A percentile compares a stretch with the other conserved stretches of the same genome.
These are phyloP conservation scores for Luperina testacea DNA, from an alignment of 2,888 invertebrate genomes.

Conservation along the genomic window DNA sequence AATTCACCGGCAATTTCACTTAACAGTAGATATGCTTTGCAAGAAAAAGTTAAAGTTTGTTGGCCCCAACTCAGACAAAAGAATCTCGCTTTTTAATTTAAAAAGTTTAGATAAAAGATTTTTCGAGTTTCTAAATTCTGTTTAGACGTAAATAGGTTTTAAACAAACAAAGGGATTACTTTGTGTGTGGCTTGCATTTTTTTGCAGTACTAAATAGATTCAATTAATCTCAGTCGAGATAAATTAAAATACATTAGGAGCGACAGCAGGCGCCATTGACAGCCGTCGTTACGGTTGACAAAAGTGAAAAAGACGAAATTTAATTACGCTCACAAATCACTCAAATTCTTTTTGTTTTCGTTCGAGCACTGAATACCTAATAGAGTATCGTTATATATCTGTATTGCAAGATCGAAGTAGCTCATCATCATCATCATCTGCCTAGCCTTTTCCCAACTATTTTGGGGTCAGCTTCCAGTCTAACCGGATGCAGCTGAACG, in stretches of 20 bases:
- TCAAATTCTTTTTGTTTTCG: conserved; percentile 61
- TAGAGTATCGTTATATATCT: conserved; percentile 36
- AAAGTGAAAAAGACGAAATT: conserved; percentile 61
- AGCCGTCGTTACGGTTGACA: conserved; percentile 58
- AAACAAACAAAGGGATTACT: conserved; percentile 51
- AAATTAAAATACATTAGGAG: conserved; percentile 62
- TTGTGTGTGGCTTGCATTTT: conserved; percentile 47
- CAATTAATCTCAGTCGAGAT: conserved; percentile 56
- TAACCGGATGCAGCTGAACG: neutral
- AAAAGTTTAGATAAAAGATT: conserved; percentile 69
- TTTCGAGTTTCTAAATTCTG: conserved; percentile 57
- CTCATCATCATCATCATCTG: neutral
- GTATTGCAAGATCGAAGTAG: conserved; percentile 35
- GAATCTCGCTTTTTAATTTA: conserved; percentile 71
- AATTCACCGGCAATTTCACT: conserved; percentile 57
- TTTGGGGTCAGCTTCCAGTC: neutral
- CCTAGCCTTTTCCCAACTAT: neutral
- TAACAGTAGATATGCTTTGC: conserved; percentile 51
- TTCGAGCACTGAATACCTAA: conserved; percentile 41
- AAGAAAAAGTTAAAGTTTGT: conserved; percentile 67
- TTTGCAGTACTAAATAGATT: conserved; percentile 50
- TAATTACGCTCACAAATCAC: conserved; percentile 64
- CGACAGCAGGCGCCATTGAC: conserved; percentile 62
- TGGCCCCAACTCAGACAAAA: conserved; percentile 64
- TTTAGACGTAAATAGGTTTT: conserved; percentile 59